Evolutionary conservation across 64 coral and sea anemone genomes (phyloP), one percentile per base, ranked within the genome.

Genomic region (Stichodactyla helianthus): DNA sequence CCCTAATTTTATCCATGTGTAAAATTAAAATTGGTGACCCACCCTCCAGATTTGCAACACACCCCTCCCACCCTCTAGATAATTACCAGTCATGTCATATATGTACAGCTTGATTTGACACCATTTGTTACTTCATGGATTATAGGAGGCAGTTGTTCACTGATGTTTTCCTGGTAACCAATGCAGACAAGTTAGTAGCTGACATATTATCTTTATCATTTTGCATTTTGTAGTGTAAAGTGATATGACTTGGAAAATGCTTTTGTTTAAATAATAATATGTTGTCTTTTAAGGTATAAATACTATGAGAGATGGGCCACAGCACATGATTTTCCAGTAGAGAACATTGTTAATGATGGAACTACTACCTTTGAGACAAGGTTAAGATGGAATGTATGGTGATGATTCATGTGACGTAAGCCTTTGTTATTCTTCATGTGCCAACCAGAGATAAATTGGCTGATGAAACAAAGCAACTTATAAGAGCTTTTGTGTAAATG

Each of bases 271-370:
- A 22, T 65, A n/a, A 7, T 9, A 18, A 9, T 6, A 6, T 52
- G 2, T 54, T 54, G 10, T 81, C 7, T 59, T 22, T 23, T 23
- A 25, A 88, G 87, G n/a, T 88, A 59, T 26, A 88, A 88, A 22
- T 59, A 88, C 31, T 88, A 88, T 77, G 87, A 88, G 26, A 61
- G 87, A 61, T 88, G 87, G 87, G 87, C 87, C 8, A 80, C 87
- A 59, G 87, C 87, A 18, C 87, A 88, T 26, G 87, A 88, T 23
- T 88, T 88, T 65, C 87, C 87, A 80, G 55, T 81, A 52, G 54
- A 88, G 59, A 88, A 88, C 28, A 88, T 88, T 11, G 52, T 88
- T 13, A 88, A 88, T 62, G 87, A 88, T 88, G 87, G 87, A 79
- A 79, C 87, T 4, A 88, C 87, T 6, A 88, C 87, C 8, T 57